Conservation (phyloP, 2,888 invertebrate genomes). For the Octodonta nipae region DNA sequence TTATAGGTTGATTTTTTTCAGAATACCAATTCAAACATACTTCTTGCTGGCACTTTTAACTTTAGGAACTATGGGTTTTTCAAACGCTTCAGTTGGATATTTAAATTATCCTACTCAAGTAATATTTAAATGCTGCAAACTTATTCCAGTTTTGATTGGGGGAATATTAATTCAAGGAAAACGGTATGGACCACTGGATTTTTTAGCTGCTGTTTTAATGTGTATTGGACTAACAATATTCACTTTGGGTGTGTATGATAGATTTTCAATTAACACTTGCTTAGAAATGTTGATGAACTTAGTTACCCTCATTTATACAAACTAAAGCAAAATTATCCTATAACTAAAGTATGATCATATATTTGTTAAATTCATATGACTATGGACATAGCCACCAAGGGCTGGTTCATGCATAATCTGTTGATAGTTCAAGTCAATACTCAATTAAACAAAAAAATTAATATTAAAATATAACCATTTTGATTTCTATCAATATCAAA, state of each 20-base stretch:
- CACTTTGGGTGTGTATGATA: constrained; percentile 60
- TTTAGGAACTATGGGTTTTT: constrained; percentile 89
- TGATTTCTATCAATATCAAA: too few species aligned
- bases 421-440: too few species aligned
- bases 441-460: too few species aligned
- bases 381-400: too few species aligned
- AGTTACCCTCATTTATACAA: too few species aligned
- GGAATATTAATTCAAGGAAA: constrained; percentile 86
- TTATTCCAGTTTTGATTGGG: constrained; percentile 89
- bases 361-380: too few species aligned
- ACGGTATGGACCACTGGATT: constrained; percentile 69
- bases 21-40: constrained; percentile 74
- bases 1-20: constrained; percentile 34
- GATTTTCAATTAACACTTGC: constrained; percentile 1
- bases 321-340: too few species aligned
- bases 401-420: too few species aligned
- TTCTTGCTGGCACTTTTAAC: constrained; percentile 71
- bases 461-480: too few species aligned
- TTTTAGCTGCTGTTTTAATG: constrained; percentile 73
- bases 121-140: constrained; percentile 94
- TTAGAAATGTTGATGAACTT: too few species aligned
- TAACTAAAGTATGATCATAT: too few species aligned
- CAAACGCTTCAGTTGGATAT: constrained; percentile 86
- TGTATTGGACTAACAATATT: constrained; percentile 82
- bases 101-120: constrained; percentile 94